Conservation (phyloP, 1,140 invertebrate genomes). For the Lepidurus packardi region DNA sequence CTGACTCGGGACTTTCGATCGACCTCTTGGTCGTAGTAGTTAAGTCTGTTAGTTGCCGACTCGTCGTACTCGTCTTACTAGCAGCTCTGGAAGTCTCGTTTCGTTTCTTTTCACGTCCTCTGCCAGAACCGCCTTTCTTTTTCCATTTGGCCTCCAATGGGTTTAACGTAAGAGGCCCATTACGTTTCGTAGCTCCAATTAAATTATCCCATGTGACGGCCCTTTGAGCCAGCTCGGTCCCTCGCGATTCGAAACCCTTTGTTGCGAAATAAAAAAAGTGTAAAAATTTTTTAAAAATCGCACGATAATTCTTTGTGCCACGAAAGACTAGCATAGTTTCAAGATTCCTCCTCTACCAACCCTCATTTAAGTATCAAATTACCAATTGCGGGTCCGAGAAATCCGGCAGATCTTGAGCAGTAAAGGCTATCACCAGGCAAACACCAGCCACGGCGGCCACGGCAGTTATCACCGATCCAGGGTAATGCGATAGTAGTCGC, state of each 20-base stretch:
- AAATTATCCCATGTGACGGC: constrained; percentile 78
- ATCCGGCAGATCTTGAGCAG: constrained; percentile 61
- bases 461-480: constrained; percentile 61
- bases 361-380: constrained; percentile 39
- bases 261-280: constrained; percentile 34
- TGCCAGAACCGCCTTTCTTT: neutral
- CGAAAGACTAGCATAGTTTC: constrained; percentile 1
- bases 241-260: constrained; percentile 82
- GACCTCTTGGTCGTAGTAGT: neutral
- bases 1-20: neutral
- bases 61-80: constrained; percentile 31
- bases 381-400: constrained; percentile 68
- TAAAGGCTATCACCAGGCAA: constrained; percentile 64
- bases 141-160: constrained; percentile 45
- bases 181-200: constrained; percentile 61
- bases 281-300: neutral
- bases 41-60: neutral
- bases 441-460: constrained; percentile 61
- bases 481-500: constrained; percentile 64
- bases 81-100: constrained; percentile 26
- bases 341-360: neutral
- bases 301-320: neutral
- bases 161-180: constrained; percentile 63
- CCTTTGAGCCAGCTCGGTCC: constrained; percentile 68
- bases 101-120: neutral